Conservation (phyloP, 2,797 vertebrate species). For the Microchirus variegatus region DNA sequence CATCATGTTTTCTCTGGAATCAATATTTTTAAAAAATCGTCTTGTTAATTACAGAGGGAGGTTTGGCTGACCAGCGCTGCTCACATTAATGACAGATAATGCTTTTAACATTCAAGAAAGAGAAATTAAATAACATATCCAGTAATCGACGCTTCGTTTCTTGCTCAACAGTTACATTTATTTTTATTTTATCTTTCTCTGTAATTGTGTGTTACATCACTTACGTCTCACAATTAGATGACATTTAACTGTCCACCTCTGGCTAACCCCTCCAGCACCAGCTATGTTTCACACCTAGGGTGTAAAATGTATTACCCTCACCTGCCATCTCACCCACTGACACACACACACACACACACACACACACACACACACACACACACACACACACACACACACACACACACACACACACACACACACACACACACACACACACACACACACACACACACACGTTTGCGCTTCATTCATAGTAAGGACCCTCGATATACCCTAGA, state of each 20-base stretch:
- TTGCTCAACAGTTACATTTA: too few species aligned
- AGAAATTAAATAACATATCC: too few species aligned
- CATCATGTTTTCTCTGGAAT: neutral
- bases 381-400: too few species aligned
- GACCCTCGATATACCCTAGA: too few species aligned
- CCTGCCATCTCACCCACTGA: conserved; percentile 29
- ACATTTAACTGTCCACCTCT: conserved; percentile 69
- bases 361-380: conserved; percentile 29
- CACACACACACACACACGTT: conserved; percentile 24
- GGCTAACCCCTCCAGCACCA: conserved; percentile 57
- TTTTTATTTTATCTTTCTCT: neutral
- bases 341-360: too few species aligned
- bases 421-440: conserved; percentile 33
- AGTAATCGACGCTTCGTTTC: too few species aligned
- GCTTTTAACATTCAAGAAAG: too few species aligned
- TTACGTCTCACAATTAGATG: conserved; percentile 52
- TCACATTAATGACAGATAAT: neutral
- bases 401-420: too few species aligned
- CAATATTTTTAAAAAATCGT: neutral
- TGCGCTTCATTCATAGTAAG: neutral
- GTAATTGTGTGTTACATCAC: conserved; percentile 16
- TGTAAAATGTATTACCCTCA: conserved; percentile 70
- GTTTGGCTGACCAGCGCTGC: neutral
- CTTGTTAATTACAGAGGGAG: neutral
- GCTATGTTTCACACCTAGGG: conserved; percentile 75